A percentile compares a stretch with the other conserved stretches of the same genome.
phyloP scores from a whole-genome alignment of 2,113 vertebrate genomes.

The Colossoma macropomum region DNA sequence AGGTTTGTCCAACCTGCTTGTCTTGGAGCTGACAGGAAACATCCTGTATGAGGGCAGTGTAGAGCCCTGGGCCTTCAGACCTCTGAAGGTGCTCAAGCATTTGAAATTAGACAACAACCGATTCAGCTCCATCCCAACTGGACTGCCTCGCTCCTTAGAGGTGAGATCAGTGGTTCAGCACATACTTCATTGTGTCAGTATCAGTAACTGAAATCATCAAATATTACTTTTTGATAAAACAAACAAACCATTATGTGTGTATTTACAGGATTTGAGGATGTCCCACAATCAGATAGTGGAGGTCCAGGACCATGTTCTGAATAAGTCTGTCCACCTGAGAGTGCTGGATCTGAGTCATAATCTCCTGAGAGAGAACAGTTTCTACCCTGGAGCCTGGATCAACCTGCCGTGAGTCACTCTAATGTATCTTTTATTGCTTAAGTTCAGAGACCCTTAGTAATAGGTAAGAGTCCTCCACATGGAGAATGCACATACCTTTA shows the following conservation, averaged over 20 bases:
- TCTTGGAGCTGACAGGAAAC: conserved; percentile 77
- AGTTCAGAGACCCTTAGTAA: neutral
- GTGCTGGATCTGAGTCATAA: conserved; percentile 79
- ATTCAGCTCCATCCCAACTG: conserved; percentile 72
- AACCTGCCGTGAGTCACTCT: conserved; percentile 69
- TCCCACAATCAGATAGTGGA: conserved; percentile 72
- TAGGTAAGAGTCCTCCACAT: neutral
- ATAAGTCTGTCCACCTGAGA: conserved; percentile 65
- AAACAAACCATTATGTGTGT: neutral
- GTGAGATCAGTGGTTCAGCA: conserved; percentile 59
- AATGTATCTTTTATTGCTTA: conserved; percentile 6
- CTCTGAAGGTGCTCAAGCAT: conserved; percentile 71
- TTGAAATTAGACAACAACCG: conserved; percentile 75
- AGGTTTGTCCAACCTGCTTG: conserved; percentile 79
- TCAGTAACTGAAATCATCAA: neutral
- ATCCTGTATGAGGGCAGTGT: conserved; percentile 72
- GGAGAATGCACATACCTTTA: neutral
- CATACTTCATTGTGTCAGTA: neutral
- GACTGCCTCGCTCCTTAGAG: conserved; percentile 79
- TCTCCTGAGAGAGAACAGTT: conserved; percentile 72
- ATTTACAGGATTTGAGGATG: conserved; percentile 75
- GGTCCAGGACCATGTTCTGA: conserved; percentile 69
- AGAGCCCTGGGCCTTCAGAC: conserved; percentile 70
- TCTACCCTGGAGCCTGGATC: conserved; percentile 69
- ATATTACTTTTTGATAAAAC: neutral